Base-by-base conservation (phyloP, 2,113 vertebrate genomes). In the Salvelinus sp. region DNA sequence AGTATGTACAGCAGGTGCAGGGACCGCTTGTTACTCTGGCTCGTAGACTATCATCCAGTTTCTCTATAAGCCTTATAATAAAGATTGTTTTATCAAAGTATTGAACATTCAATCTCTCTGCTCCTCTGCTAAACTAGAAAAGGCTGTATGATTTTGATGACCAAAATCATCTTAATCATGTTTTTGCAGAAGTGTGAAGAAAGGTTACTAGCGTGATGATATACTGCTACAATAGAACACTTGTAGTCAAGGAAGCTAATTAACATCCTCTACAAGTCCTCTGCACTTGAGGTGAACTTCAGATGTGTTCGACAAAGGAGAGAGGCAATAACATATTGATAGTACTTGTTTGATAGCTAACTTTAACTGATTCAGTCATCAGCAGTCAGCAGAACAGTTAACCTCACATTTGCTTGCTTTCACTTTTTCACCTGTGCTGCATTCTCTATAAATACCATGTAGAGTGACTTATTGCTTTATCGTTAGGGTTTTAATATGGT, bases 281-380 rank as follows among this genome's bases (percentile, higher is more conserved):
- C 67, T 77, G 74, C 76, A 74, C 71, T 82, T 76, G 62, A 83
- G 70, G 44, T 76, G 75, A 85, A 85, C 62, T 66, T 74, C 28
- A 79, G 23, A 76, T 74, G 77, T 77, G 60, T 70, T 27, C 62
- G 65, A 76, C 83, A 79, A 73, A 82, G 73, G 73, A 77, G 47
- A 76, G 57, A 68, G 63, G 78, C 79, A 80, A 83, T 86, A 80
- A 82, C 83, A 81, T 88, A 86, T 87, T 88, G 82, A 88, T 86
- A 69, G 13, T 65, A n/a, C 67, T 47, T 77, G n/a, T 66, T 73
- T 18, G 16, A 76, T 54, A 60, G 72, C 68, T 80, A 85, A 67
- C 27, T 33, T 33, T 67, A 67, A 82, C 72, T 54, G 50, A 80
- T 54, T 63, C 25, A 28, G 78, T 57, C 25, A 12, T 47, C n/a